Base-by-base conservation (phyloP, 2,797 vertebrate species). In the Pygocentrus nattereri region DNA sequence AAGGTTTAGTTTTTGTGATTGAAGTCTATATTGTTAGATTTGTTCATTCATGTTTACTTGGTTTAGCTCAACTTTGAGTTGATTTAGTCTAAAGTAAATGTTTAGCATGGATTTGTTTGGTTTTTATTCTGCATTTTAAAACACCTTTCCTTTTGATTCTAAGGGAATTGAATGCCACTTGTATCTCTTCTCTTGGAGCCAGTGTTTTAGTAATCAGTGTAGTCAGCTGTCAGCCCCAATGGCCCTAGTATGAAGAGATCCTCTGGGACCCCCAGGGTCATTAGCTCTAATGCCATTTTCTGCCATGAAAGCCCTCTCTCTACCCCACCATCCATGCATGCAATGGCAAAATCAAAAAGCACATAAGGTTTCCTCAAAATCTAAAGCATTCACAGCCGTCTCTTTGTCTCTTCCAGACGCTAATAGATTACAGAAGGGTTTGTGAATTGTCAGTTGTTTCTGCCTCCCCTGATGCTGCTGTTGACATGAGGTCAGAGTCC, bases 251-350 rank as follows among this genome's bases (percentile, higher is more conserved):
- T 93, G 90, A 92, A 94, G 91, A 87, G 76, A 87, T 87, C 95
- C 93, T 91, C 83, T 89, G 95, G 92, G 93, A 93, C 87, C 64
- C 85, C 88, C 86, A 88, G 88, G 91, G 92, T 94, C 94, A 95
- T 95, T 95, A 94, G 93, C 91, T 93, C 91, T 94, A 93, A 94
- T 94, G 90, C 92, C 93, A 92, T 94, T 94, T 94, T 93, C 93
- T 92, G 91, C 92, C 81, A 87, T 38, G 30, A 85, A 85, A 76
- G 67, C 80, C 89, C 85, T 75, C 88, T 87, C 87, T 85, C 58
- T 56, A 47, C 44, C 79, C 59, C 90, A 88, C 83, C 84, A 78
- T 65, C 86, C 87, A 86, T 89, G 89, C 44, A 77, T 92, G 91
- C 90, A 91, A 93, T 91, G 92, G 87, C 84, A 89, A 93, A 93